phyloP scores from a whole-genome alignment of 2,113 vertebrate species.

The Chamaetylas fuelleborni region DNA sequence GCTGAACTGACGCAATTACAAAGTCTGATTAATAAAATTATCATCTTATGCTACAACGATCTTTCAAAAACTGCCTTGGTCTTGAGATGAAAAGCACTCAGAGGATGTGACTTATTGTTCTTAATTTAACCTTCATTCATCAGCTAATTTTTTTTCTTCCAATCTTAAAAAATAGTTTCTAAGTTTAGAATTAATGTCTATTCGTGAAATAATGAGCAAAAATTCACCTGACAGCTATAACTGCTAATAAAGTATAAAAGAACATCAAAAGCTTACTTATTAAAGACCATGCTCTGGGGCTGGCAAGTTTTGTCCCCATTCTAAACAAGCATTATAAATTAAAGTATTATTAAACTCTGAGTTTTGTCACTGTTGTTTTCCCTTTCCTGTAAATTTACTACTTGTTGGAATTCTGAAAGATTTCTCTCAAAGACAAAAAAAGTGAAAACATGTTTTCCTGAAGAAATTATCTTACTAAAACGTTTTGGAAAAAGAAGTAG shows the following conservation, averaged over 20 bases:
- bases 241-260: constrained; percentile 14
- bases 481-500: neutral
- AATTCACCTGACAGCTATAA: constrained; percentile 9
- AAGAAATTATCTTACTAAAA: neutral
- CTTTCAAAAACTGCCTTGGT: neutral
- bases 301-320: neutral
- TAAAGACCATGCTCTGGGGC: neutral
- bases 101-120: neutral
- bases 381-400: neutral
- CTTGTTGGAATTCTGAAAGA: neutral
- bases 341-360: neutral
- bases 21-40: constrained; percentile 11
- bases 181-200: neutral
- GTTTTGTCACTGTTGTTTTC: neutral
- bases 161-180: neutral
- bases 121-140: constrained; percentile 17
- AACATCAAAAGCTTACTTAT: constrained; percentile 16
- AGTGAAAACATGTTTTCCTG: neutral
- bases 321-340: neutral
- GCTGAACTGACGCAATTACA: neutral
- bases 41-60: neutral
- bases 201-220: neutral
- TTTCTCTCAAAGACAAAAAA: neutral
- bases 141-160: neutral
- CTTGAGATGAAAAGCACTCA: neutral